These are phyloP conservation scores for Myanophis thanlyinensis DNA, from an alignment of 2,113 vertebrate species.

Conservation along the genomic window DNA sequence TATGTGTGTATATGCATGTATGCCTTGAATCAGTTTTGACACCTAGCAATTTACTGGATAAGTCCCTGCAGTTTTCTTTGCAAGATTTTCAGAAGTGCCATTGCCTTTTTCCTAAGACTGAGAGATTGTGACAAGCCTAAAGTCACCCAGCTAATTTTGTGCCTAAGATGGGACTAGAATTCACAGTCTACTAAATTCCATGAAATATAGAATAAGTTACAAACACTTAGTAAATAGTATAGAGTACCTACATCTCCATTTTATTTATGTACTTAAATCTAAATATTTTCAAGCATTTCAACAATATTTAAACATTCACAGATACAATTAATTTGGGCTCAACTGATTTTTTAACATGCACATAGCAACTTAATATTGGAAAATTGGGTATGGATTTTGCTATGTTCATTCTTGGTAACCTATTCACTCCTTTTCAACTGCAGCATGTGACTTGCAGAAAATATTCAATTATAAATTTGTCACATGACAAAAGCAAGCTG, in stretches of 20 bases:
- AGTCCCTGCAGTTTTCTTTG: not conserved
- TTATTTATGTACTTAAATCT: not conserved
- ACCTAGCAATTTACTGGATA: not conserved
- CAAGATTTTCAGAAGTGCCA: not conserved
- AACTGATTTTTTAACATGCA: not conserved
- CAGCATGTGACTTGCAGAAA: not conserved
- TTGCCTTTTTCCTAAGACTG: not conserved
- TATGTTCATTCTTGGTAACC: not conserved
- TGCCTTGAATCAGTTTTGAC: not conserved
- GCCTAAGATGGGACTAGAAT: not conserved
- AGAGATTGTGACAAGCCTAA: not conserved
- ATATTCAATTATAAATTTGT: not conserved
- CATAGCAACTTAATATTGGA: not conserved
- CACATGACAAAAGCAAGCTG: not conserved
- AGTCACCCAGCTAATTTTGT: not conserved
- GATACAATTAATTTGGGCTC: not conserved
- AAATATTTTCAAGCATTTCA: not conserved
- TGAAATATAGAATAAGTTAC: not conserved
- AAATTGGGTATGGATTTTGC: not conserved
- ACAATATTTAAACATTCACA: not conserved
- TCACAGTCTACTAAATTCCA: not conserved
- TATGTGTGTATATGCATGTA: not conserved
- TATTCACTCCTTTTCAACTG: not conserved
- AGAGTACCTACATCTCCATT: not conserved
- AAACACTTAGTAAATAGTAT: not conserved